These are phyloP conservation scores for Amphiprion percula DNA, from an alignment of 2,113 vertebrate genomes.

Conservation along the genomic window DNA sequence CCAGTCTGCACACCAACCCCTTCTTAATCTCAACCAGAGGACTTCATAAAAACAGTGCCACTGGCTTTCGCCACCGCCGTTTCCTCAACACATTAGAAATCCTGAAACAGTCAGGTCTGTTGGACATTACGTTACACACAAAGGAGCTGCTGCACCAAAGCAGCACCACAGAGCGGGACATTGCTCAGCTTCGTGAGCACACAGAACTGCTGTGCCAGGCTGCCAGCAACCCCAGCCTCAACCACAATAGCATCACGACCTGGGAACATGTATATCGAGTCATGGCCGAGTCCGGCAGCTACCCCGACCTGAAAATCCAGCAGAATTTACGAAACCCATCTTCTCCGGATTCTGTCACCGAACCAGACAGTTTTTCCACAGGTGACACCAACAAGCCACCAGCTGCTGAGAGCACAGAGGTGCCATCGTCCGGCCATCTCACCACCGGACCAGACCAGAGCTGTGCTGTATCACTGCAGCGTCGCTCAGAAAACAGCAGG, in stretches of 20 bases:
- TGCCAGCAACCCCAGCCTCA: constrained; percentile 26
- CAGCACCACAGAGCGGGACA: constrained; percentile 67
- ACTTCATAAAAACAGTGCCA: constrained; percentile 13
- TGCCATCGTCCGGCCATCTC: constrained; percentile 10
- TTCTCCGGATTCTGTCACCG: background rate
- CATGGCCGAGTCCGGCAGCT: constrained; percentile 78
- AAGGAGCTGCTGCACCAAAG: constrained; percentile 82
- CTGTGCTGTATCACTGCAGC: background rate
- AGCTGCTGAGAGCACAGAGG: constrained; percentile 20
- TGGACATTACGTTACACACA: constrained; percentile 81
- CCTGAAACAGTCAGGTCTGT: constrained; percentile 79
- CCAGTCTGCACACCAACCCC: constrained; percentile 40
- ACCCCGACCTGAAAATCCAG: constrained; percentile 62
- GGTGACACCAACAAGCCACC: background rate
- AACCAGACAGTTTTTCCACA: constrained; percentile 14
- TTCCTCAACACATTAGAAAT: constrained; percentile 82
- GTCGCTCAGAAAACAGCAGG: constrained; percentile 26
- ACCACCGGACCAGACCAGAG: constrained; percentile 2
- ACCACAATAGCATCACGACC: background rate
- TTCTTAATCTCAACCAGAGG: constrained; percentile 33
- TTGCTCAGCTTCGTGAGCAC: constrained; percentile 79
- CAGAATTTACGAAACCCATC: constrained; percentile 1
- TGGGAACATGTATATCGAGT: constrained; percentile 67
- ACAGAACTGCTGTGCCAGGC: constrained; percentile 78
- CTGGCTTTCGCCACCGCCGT: constrained; percentile 61